Percentiles rank a stretch among this genome's conserved stretches.
Evolutionary conservation across 1,140 invertebrate genomes (phyloP).

Genomic region (Drosophila sucinea): DNA sequence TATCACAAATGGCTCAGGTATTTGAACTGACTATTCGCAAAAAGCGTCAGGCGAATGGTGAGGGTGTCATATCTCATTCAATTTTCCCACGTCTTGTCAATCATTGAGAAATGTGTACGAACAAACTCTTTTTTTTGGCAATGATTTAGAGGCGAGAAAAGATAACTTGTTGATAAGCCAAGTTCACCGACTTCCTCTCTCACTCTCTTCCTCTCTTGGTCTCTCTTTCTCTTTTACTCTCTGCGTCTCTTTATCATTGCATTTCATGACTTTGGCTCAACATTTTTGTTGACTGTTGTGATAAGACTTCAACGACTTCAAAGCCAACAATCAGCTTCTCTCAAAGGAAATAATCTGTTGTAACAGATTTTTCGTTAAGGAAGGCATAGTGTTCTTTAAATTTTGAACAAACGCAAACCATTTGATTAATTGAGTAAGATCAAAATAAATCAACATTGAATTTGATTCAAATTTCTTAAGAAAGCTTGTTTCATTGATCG

Average conservation of each 20-base stretch:
- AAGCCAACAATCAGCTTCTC: no score
- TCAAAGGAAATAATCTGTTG: no score
- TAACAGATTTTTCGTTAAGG: no score
- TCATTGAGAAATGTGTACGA: conserved; percentile 1
- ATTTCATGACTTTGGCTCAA: conserved; percentile 32
- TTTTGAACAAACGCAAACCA: no score
- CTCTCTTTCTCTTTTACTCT: not conserved
- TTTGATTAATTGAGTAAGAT: no score
- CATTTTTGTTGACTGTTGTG: conserved; percentile 17
- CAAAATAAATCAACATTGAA: no score
- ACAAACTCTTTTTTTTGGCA: conserved; percentile 28
- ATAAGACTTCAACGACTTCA: no score
- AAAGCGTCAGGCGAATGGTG: not conserved
- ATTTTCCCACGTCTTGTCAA: conserved; percentile 24
- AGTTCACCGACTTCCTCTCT: conserved; percentile 39
- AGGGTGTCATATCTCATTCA: conserved; percentile 4
- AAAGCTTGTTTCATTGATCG: no score
- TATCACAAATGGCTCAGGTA: conserved; percentile 47
- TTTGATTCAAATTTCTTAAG: no score
- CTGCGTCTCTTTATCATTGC: conserved; percentile 35
- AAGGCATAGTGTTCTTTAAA: no score
- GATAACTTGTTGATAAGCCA: conserved; percentile 36
- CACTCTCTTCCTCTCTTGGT: not conserved
- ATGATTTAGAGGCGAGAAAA: conserved; percentile 38
- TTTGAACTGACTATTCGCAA: conserved; percentile 30